Evolutionary conservation across 1,140 invertebrate genomes (phyloP), one percentile per base, ranked within the genome.

Genomic region (Euura lappo): DNA sequence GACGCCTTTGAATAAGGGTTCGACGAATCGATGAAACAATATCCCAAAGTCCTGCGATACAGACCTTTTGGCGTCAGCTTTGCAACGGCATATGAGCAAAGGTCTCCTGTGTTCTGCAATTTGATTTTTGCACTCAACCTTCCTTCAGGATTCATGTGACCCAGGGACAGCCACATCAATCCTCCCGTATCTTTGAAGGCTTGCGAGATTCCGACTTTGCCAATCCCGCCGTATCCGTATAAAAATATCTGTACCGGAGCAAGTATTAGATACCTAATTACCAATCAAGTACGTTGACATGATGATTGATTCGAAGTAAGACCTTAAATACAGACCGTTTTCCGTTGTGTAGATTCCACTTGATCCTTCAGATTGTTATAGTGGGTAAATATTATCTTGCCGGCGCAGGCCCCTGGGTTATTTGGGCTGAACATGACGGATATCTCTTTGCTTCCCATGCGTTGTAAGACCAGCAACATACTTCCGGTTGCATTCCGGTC

Each of bases 171-270:
- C 88, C 88, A 89, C 78, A 87, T 84, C 80, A 87, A 88, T 45
- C 84, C 86, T 43, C 80, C 84, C n/a, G 85, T 85, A 70, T 89
- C 89, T 81, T 88, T 88, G 45, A 85, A 81, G 5, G 85, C 82
- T 78, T 88, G 83, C 5, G 79, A 80, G 65, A 90, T 85, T 71
- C 88, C 85, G 2, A 89, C 76, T 79, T 84, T 88, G 43, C 82
- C 79, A 71, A 77, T 83, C 8, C 89, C 89, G 11, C 89, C 89
- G 75, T 89, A 89, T 13, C 89, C 89, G 75, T 82, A 88, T 13
- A 90, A 79, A 65, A 77, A 77, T 64, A 88, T 80, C 84, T 81
- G 79, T 65, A 70, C 76, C 28, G 1, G 28, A 28, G 28, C 28
- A 28, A 28, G 28, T 44, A 5, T 5, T 28, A 28, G 44, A 69